Evolutionary conservation across 2,888 invertebrate genomes (phyloP), one percentile per base, ranked within the genome.

Genomic region (Nebria brevicollis): DNA sequence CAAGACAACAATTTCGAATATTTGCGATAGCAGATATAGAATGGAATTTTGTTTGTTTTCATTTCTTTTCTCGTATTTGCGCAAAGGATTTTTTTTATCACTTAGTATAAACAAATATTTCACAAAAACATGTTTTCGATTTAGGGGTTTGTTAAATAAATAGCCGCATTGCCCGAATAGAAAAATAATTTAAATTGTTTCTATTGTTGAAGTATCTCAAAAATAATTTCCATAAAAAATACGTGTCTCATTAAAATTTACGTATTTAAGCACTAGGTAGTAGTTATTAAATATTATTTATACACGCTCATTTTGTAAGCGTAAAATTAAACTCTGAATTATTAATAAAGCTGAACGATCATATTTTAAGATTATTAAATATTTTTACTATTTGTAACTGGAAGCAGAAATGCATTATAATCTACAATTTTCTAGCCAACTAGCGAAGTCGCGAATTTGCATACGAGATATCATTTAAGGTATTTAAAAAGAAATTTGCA

Each of bases 341-440:
- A 54, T 54, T 54, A 54, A 54, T 54, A 54, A 6, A 6, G 8
- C 54, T 54, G 11, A 54, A 54, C 54, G 54, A 6, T 54, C 54
- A 54, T 54, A 54, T 54, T 54, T 54, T 54, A 54, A 54, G 54
- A 54, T 54, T 54, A 54, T 54, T 54, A 54, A 54, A 54, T 54
- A 54, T 3, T 54, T 54, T 54, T 54, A 54, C 54, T 54, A 11
- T 54, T 54, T 54, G 2, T 13, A 7, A 7, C 54, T 54, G 54
- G 7, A 5, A 54, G 8, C 7, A 2, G 54, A 7, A 54, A 13
- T 13, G 54, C 54, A 54, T 13, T 13, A 54, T 13, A 54, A 54
- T 54, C 54, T 54, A 54, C 8, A 11, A 6, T 54, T 7, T 2
- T 1, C 54, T 13, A 54, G 54, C 54, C 1, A 34, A 34, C 34